Evolutionary conservation across 2,888 invertebrate species (phyloP).

Genomic region (Hoplodrina ambigua): DNA sequence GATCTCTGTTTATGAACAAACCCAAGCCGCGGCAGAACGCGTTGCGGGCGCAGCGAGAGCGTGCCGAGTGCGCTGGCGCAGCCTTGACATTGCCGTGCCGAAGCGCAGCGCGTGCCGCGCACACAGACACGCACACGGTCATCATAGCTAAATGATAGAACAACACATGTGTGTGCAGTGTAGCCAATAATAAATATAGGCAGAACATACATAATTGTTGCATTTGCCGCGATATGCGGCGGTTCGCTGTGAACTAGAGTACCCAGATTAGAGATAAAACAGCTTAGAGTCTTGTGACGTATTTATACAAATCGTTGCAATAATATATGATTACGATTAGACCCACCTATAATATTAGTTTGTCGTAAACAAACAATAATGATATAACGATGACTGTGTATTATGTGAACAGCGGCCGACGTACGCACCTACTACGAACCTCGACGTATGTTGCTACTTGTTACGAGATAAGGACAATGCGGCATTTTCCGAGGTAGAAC

Average conservation of each 20-base stretch:
- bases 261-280: slow-evolving; percentile 1
- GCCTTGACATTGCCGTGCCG: slow-evolving; percentile 59
- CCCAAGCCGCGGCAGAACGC: background rate
- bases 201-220: background rate
- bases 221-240: background rate
- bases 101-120: slow-evolving; percentile 22
- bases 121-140: slow-evolving; percentile 25
- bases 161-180: slow-evolving; percentile 20
- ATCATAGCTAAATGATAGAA: slow-evolving; percentile 41
- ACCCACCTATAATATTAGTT: background rate
- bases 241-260: slow-evolving; percentile 12
- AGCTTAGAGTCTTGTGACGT: slow-evolving; percentile 5
- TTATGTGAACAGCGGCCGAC: background rate
- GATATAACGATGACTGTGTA: background rate
- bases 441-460: too few species aligned
- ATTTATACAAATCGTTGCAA: too few species aligned
- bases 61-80: slow-evolving; percentile 44
- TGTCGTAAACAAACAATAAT: background rate
- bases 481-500: too few species aligned
- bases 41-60: slow-evolving; percentile 23
- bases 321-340: too few species aligned
- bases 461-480: too few species aligned
- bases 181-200: slow-evolving; percentile 9
- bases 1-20: slow-evolving; percentile 8
- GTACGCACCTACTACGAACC: background rate